Conservation (phyloP, 2,888 invertebrate genomes). For the Xanthia togata region DNA sequence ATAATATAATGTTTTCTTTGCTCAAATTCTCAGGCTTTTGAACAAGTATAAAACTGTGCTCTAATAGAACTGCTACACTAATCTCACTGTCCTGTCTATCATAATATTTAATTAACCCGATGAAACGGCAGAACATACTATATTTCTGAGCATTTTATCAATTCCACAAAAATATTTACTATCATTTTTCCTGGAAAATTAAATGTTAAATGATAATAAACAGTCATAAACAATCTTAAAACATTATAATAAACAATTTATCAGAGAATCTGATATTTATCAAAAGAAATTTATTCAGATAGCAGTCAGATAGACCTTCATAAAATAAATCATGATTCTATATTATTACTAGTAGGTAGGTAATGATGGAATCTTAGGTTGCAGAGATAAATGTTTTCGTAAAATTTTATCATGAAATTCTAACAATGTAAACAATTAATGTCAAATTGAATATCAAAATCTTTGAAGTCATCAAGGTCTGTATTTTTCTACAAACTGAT, state of each 20-base stretch:
- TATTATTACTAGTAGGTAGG: not conserved
- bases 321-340: constrained; percentile 48
- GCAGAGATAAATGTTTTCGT: constrained; percentile 5
- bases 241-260: constrained; percentile 46
- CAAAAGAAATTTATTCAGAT: constrained; percentile 55
- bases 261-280: constrained; percentile 53
- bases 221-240: constrained; percentile 20
- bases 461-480: not conserved
- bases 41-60: not conserved
- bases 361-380: constrained; percentile 2
- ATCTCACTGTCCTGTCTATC: not conserved
- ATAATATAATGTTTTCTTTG: no score
- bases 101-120: not conserved
- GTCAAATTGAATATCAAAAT: constrained; percentile 7
- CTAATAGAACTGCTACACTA: not conserved
- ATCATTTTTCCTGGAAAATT: constrained; percentile 14
- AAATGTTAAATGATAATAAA: constrained; percentile 32
- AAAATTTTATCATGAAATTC: constrained; percentile 6
- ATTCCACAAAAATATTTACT: not conserved
- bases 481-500: not conserved
- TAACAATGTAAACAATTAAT: constrained; percentile 28
- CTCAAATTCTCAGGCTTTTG: no score
- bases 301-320: constrained; percentile 41
- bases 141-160: constrained; percentile 6
- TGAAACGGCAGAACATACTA: not conserved